A percentile compares a stretch with the other conserved stretches of the same genome.
These are phyloP conservation scores for Fratercula arctica DNA, from an alignment of 2,797 vertebrate genomes.

Conservation along the genomic window DNA sequence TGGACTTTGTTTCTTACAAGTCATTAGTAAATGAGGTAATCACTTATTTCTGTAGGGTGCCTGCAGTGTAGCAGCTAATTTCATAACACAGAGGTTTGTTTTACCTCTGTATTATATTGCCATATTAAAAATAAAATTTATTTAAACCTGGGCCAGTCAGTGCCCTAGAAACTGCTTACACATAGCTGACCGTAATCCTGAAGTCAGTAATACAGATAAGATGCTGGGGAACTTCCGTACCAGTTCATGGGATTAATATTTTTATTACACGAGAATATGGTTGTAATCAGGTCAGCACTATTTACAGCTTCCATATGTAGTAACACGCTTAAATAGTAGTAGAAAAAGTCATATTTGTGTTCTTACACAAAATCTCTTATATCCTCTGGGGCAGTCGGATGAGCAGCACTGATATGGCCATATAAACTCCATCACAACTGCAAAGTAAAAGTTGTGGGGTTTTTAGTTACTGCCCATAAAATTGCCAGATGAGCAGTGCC, in stretches of 20 bases:
- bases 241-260: neutral
- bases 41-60: constrained; percentile 35
- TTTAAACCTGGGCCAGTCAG: neutral
- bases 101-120: constrained; percentile 1
- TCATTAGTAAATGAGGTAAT: constrained; percentile 71
- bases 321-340: neutral
- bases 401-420: neutral
- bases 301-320: neutral
- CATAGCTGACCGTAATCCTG: neutral
- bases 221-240: neutral
- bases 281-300: neutral
- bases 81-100: neutral
- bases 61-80: constrained; percentile 32
- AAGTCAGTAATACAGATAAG: neutral
- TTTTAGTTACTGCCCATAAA: neutral
- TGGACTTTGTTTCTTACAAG: constrained; percentile 53
- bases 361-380: neutral
- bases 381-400: neutral
- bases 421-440: neutral
- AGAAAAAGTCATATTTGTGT: neutral
- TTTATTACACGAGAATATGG: neutral
- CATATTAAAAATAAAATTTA: neutral
- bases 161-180: neutral
- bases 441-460: neutral
- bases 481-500: neutral